Evolutionary conservation across 92 coral and sea anemone genomes (phyloP), one percentile per base, ranked within the genome.

Genomic region (Blastomussa wellsi): DNA sequence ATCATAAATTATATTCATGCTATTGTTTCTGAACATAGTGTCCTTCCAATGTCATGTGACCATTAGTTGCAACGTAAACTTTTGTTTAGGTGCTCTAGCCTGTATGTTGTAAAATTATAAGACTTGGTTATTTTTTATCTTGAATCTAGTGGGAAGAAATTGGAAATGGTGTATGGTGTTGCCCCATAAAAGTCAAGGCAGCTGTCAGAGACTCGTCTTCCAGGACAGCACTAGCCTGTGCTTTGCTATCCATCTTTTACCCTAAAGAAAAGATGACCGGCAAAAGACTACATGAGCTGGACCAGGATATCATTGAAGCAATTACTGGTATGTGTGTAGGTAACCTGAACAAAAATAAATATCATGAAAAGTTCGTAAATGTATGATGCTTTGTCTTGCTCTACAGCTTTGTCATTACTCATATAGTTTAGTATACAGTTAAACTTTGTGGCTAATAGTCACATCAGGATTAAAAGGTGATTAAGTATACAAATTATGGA

Each of bases 241-340:
- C 66, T 14, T 33, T 86, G 41, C 31, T 86, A n/a, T 28, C 81
- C 4, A 41, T 79, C 9, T 86, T 86, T 55, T 86, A 68, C 80
- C 62, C 90, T 51, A 86, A 86, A 81, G 79, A 86, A 16, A 57
- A 86, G 26, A 29, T 86, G 74, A 26, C 53, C 5, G 86, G 90
- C 32, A 79, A 73, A 48, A 35, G 74, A 57, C 86, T 86, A 2
- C 84, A 79, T 72, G 86, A 86, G 32, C 74, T 79, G 20, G 90
- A 86, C 53, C 85, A 80, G 31, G 90, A 86, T 69, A 72, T 85
- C 12, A 85, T 72, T 80, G 86, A 79, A 52, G 85, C 90, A 60
- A 86, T 80, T 29, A 64, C 67, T 72, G 79, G 79, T 82, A 72
- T 52, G 79, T 82, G 20, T 26, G 16, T 79, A 39, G 83, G 47